Conservation (phyloP, 2,797 vertebrate genomes). For the Myotis vivesi region DNA sequence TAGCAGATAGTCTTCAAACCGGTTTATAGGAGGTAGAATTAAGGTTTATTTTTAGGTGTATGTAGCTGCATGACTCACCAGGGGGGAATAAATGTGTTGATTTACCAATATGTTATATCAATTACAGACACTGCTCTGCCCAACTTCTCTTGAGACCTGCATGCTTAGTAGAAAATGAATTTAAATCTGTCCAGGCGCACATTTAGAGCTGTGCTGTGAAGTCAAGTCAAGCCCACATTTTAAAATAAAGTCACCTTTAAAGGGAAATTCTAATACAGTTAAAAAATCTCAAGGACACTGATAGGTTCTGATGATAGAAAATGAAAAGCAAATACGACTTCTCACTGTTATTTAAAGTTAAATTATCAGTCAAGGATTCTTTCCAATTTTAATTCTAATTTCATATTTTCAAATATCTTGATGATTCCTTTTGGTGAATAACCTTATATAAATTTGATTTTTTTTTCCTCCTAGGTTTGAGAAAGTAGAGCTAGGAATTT, state of each 20-base stretch:
- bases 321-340: not conserved
- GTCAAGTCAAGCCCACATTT: not conserved
- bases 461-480: not conserved
- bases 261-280: not conserved
- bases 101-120: slow-evolving; percentile 58
- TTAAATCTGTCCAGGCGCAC: not conserved
- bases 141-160: not conserved
- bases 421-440: not conserved
- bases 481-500: not conserved
- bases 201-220: not conserved
- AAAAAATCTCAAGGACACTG: not conserved
- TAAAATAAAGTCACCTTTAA: not conserved
- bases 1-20: slow-evolving; percentile 50
- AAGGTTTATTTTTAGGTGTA: slow-evolving; percentile 53
- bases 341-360: not conserved
- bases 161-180: not conserved
- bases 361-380: not conserved
- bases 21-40: slow-evolving; percentile 32
- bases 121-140: slow-evolving; percentile 27
- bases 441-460: not conserved
- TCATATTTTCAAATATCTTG: not conserved
- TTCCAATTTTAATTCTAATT: slow-evolving; percentile 46
- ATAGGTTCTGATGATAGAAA: not conserved
- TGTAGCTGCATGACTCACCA: not conserved
- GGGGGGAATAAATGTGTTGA: not conserved